These are phyloP conservation scores for Ceriagrion tenellum DNA, from an alignment of 2,888 invertebrate species.

Conservation along the genomic window DNA sequence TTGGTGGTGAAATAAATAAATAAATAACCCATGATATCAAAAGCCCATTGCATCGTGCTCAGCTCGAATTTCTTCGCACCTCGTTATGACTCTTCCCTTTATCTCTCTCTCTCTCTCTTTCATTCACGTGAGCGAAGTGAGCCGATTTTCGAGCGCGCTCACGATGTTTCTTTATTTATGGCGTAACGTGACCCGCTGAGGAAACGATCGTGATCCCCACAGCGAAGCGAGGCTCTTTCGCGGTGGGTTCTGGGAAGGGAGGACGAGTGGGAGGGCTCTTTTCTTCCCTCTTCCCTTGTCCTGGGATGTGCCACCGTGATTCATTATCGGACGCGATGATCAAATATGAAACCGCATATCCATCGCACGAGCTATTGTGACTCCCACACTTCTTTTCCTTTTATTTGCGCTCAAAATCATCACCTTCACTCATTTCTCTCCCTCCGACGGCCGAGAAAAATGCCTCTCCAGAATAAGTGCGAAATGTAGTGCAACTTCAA, in stretches of 20 bases:
- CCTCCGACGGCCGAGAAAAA: no score
- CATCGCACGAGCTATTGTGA: background rate
- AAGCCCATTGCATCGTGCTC: no score
- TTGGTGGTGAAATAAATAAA: no score
- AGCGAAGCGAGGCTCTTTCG: background rate
- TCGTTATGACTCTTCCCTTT: background rate
- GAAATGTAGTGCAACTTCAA: no score
- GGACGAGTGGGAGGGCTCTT: background rate
- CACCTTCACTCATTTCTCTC: background rate
- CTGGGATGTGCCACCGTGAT: background rate
- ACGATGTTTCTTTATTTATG: slow-evolving; percentile 61
- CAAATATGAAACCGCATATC: background rate
- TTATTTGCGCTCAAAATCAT: background rate
- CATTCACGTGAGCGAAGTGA: background rate
- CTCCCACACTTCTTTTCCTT: no score
- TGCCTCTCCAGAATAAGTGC: no score
- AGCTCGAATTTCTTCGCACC: no score
- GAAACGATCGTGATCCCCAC: slow-evolving; percentile 38
- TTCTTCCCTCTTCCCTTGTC: background rate
- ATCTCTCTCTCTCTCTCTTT: background rate
- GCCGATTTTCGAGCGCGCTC: slow-evolving; percentile 14
- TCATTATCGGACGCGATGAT: background rate
- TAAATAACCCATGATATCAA: no score
- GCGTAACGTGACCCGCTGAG: slow-evolving; percentile 51
- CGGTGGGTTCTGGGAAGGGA: background rate